phyloP scores from a whole-genome alignment of 1,140 invertebrate species.

The Zaprionus lachaisei region DNA sequence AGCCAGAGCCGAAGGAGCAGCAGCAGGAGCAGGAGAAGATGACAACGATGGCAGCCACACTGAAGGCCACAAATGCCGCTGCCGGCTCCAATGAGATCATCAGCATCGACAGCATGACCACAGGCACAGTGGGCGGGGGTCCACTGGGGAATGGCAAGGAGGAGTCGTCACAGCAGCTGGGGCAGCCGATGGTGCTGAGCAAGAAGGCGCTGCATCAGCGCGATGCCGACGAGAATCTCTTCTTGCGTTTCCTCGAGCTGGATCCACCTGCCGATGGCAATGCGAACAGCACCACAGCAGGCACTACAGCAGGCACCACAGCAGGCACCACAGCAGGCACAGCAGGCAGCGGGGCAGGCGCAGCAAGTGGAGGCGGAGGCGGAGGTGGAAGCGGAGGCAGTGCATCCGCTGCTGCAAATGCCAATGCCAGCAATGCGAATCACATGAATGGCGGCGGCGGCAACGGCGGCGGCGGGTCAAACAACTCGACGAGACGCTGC shows the following conservation, averaged over 20 bases:
- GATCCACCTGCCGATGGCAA: conserved; percentile 88
- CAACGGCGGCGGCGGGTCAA: no score
- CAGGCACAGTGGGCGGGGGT: conserved; percentile 9
- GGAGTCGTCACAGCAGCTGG: conserved; percentile 39
- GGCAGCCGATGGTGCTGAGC: conserved; percentile 82
- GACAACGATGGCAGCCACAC: conserved; percentile 50
- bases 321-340: conserved; percentile 9
- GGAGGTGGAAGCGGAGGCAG: conserved; percentile 57
- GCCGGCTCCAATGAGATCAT: conserved; percentile 62
- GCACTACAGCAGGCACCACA: conserved; percentile 73
- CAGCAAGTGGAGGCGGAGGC: conserved; percentile 77
- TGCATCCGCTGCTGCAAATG: conserved; percentile 28
- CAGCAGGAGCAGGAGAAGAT: background rate
- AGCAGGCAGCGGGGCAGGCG: background rate
- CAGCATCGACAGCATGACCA: conserved; percentile 74
- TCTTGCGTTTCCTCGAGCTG: conserved; percentile 91
- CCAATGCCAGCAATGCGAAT: conserved; percentile 65
- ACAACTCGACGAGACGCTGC: conserved; percentile 46
- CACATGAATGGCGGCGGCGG: conserved; percentile 57
- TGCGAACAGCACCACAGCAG: conserved; percentile 81
- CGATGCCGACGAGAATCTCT: conserved; percentile 89
- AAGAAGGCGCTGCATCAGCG: conserved; percentile 87
- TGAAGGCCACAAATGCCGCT: conserved; percentile 37
- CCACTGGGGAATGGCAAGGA: conserved; percentile 37
- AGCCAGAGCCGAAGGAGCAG: background rate